Percentiles rank a stretch among this genome's conserved stretches.
Conservation (phyloP, 2,888 invertebrate species). For the Netelia fuscicornis region DNA sequence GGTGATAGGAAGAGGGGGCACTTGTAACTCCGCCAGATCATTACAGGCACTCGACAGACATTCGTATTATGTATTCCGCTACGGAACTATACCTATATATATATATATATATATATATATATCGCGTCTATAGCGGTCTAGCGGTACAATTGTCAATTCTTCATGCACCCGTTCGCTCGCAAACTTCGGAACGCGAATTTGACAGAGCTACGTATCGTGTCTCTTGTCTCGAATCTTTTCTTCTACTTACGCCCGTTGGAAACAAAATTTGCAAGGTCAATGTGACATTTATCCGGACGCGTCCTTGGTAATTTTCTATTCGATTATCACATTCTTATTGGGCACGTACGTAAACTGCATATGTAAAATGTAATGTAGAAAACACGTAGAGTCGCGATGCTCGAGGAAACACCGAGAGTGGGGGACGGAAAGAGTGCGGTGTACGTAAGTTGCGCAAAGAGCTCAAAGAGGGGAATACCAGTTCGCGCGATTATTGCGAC, state of each 20-base stretch:
- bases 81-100: background rate
- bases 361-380: background rate
- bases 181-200: too few species aligned
- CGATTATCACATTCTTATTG: too few species aligned
- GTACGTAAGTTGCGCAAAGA: background rate
- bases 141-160: background rate
- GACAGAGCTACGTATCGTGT: too few species aligned
- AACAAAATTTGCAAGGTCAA: too few species aligned
- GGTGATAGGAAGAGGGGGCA: slow-evolving; percentile 1
- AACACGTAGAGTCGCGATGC: background rate
- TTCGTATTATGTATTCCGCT: slow-evolving; percentile 3
- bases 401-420: background rate
- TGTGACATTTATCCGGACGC: too few species aligned
- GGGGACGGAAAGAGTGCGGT: background rate
- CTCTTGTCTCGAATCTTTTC: too few species aligned
- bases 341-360: background rate
- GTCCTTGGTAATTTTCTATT: too few species aligned
- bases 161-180: background rate
- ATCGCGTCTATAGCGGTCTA: background rate
- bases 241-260: too few species aligned
- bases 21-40: slow-evolving; percentile 19
- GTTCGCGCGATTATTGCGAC: slow-evolving; percentile 44
- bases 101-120: background rate
- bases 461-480: slow-evolving; percentile 48
- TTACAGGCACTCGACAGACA: slow-evolving; percentile 22